Percentiles rank a stretch among this genome's conserved stretches.
Evolutionary conservation across 2,888 invertebrate species (phyloP).

Genomic region (Neoitamus cyanurus): DNA sequence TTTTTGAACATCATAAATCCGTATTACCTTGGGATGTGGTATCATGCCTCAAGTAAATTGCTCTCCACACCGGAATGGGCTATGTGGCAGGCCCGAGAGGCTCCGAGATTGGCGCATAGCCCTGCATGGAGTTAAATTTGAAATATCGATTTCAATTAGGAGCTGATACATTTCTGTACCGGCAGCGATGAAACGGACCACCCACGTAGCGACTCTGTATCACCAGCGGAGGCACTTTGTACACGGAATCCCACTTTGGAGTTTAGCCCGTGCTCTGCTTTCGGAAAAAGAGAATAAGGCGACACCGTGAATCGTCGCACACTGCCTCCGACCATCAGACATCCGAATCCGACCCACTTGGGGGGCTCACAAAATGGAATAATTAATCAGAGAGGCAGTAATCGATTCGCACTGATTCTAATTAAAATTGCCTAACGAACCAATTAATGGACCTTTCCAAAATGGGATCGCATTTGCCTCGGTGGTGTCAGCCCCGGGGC

Average conservation of each 20-base stretch:
- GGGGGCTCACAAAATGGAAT: neutral
- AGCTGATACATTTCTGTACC: neutral
- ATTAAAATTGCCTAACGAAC: slow-evolving; percentile 11
- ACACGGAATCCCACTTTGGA: neutral
- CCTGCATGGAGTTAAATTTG: neutral
- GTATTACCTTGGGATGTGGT: neutral
- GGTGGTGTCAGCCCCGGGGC: neutral
- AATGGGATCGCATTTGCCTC: neutral
- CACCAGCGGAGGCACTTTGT: neutral
- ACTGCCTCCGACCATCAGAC: neutral
- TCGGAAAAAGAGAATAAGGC: neutral
- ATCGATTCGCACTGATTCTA: neutral
- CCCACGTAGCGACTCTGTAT: neutral
- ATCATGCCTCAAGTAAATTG: neutral
- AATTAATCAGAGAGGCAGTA: neutral
- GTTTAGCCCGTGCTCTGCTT: neutral
- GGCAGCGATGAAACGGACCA: neutral
- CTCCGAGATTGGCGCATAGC: neutral
- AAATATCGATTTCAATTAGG: slow-evolving; percentile 17
- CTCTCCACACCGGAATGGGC: neutral
- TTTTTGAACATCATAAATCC: slow-evolving; percentile 1
- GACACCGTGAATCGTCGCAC: neutral
- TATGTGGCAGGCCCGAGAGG: neutral
- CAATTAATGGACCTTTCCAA: slow-evolving; percentile 1
- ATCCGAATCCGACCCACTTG: neutral